These are phyloP conservation scores for Hylaea fasciaria DNA, from an alignment of 2,888 invertebrate genomes.

Conservation along the genomic window DNA sequence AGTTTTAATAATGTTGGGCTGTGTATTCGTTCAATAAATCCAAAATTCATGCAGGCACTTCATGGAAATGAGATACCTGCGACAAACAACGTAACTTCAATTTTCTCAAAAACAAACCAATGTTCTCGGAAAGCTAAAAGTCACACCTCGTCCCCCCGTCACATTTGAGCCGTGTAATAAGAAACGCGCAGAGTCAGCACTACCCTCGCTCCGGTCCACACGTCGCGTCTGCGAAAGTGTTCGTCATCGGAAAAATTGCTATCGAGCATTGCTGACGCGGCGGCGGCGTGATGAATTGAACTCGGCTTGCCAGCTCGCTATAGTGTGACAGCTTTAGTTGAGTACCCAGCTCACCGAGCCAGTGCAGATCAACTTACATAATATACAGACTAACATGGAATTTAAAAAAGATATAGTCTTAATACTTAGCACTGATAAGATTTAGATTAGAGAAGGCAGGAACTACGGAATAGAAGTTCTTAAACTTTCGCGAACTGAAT, in stretches of 20 bases:
- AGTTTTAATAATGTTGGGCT: not conserved
- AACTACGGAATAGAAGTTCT: too few relatives aligned
- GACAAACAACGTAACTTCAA: conserved; percentile 9
- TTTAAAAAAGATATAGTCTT: too few relatives aligned
- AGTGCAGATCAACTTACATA: not conserved
- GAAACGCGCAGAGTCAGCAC: conserved; percentile 48
- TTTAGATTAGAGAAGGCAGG: too few relatives aligned
- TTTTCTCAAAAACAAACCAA: conserved; percentile 10
- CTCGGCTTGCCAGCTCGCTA: conserved; percentile 41
- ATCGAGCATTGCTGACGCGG: conserved; percentile 30
- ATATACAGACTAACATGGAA: too few relatives aligned
- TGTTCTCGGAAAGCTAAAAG: conserved; percentile 27
- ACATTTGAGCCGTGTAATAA: conserved; percentile 30
- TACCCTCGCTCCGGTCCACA: conserved; percentile 41
- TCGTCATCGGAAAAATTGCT: conserved; percentile 68
- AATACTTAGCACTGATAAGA: too few relatives aligned
- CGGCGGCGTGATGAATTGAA: conserved; percentile 51
- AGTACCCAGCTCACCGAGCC: not conserved
- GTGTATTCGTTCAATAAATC: too few relatives aligned
- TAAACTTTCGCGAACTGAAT: too few relatives aligned
- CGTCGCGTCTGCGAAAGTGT: conserved; percentile 56
- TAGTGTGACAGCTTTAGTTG: conserved; percentile 17
- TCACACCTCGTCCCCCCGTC: conserved; percentile 30
- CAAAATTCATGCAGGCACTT: too few relatives aligned
- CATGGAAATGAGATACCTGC: not conserved